A percentile compares a stretch with the other conserved stretches of the same genome.
These are phyloP conservation scores for Eremophila alpestris DNA, from an alignment of 2,797 vertebrate species.

Conservation along the genomic window DNA sequence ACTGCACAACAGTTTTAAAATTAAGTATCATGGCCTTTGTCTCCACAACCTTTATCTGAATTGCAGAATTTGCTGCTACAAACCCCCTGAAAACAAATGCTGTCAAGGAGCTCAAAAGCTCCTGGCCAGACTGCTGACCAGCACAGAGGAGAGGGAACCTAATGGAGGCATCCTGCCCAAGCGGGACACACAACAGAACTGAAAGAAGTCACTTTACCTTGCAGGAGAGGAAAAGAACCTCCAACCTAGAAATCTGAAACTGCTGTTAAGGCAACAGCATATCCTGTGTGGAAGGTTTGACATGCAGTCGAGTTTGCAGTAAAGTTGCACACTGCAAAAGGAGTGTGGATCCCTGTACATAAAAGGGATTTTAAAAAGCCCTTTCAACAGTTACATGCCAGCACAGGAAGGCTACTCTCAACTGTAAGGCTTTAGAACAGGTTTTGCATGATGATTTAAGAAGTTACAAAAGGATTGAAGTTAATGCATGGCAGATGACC, in stretches of 20 bases:
- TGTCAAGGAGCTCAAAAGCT: not conserved
- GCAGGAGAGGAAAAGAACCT: not conserved
- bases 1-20: not conserved
- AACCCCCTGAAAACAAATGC: not conserved
- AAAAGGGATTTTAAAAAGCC: not conserved
- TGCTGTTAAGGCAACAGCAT: not conserved
- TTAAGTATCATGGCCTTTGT: rapidly evolving
- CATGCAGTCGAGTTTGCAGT: not conserved
- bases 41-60: not conserved
- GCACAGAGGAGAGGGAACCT: not conserved
- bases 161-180: not conserved
- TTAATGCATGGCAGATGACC: not conserved
- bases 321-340: not conserved
- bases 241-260: not conserved
- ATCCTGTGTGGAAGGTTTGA: not conserved
- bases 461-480: not conserved
- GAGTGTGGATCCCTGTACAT: not conserved
- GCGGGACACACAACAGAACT: not conserved
- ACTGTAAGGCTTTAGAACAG: not conserved
- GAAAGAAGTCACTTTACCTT: not conserved
- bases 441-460: not conserved
- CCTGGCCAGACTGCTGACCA: not conserved
- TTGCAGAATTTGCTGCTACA: not conserved
- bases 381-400: not conserved
- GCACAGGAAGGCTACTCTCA: too few species aligned